Evolutionary conservation across 1,140 invertebrate genomes (phyloP), one percentile per base, ranked within the genome.

Genomic region (Scaptomyza montana): DNA sequence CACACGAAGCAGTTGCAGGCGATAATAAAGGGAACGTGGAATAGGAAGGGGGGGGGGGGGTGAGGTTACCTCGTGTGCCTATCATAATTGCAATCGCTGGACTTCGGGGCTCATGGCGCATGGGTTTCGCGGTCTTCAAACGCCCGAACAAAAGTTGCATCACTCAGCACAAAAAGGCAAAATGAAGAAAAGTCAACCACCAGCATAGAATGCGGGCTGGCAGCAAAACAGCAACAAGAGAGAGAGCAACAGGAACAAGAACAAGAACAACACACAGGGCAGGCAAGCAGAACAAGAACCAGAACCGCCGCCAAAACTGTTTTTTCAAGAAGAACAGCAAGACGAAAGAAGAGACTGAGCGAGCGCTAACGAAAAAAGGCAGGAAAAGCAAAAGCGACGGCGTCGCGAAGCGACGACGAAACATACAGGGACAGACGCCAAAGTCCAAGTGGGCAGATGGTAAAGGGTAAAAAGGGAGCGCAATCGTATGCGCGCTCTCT

Each of bases 171-270:
- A 87, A 87, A 76, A 76, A 60, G 47, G 76, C 68, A 68, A 55
- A 73, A 72, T 53, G 77, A 89, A 73, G 72, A 80, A 75, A 87
- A 90, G 86, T 90, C 87, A 90, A 90, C 77, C 87, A 90, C 86
- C 87, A 90, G 81, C 78, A 80, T 82, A 86, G 87, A 87, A 90
- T 90, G 87, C 82, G 81, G 72, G 82, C 68, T 78, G 73, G 65
- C 63, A 79, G 69, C 55, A 68, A 41, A 61, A 47, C 19, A 45
- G 28, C 55, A 69, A 66, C 47, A 57, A 79, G 77, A 54, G 68
- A 73, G 60, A 77, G 67, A 70, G 59, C 73, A 64, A 57, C 61
- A 72, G 56, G 59, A 87, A 67, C 55, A 74, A 41, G 41, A 66
- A 62, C 33, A 75, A 56, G 45, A 73, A 63, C 67, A 79, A 76